Percentiles rank a stretch among this genome's conserved stretches.
Evolutionary conservation across 2,888 invertebrate genomes (phyloP).

Genomic region (Scelioninae gen. 1): DNA sequence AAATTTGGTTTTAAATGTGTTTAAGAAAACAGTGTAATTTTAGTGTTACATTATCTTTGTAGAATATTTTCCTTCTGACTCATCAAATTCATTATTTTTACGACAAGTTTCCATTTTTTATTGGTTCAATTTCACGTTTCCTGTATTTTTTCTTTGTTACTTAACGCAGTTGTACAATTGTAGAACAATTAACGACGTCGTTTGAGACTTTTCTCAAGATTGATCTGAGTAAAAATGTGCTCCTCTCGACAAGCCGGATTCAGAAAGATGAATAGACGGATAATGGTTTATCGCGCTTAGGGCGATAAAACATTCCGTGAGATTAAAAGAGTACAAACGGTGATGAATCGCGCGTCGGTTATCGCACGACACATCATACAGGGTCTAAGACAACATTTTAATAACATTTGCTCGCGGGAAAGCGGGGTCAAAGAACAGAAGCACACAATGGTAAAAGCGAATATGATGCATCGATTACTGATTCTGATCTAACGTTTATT

Average conservation of each 20-base stretch:
- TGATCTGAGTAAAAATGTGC: constrained; percentile 41
- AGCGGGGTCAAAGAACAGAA: constrained; percentile 55
- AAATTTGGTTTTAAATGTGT: too few species aligned
- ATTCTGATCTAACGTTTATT: constrained; percentile 54
- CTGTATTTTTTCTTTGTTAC: constrained; percentile 6
- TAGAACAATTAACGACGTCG: constrained; percentile 28
- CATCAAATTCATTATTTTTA: too few species aligned
- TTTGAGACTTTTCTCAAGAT: constrained; percentile 52
- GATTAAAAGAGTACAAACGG: constrained; percentile 66
- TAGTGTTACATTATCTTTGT: too few species aligned
- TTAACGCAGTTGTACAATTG: background rate
- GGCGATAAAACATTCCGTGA: constrained; percentile 69
- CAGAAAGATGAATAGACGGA: constrained; percentile 67
- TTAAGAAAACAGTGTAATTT: too few species aligned
- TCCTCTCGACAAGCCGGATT: constrained; percentile 37
- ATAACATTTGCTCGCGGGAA: constrained; percentile 65
- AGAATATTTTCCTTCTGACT: too few species aligned
- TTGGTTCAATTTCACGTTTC: background rate
- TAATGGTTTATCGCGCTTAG: constrained; percentile 68
- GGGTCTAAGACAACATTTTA: constrained; percentile 65
- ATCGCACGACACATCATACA: constrained; percentile 64
- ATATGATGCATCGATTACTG: constrained; percentile 57
- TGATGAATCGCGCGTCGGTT: constrained; percentile 64
- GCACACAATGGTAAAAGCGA: constrained; percentile 53
- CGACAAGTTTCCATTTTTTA: background rate